Evolutionary conservation across 1,140 invertebrate species (phyloP).

Genomic region (Mycetomoellerius zeteki): DNA sequence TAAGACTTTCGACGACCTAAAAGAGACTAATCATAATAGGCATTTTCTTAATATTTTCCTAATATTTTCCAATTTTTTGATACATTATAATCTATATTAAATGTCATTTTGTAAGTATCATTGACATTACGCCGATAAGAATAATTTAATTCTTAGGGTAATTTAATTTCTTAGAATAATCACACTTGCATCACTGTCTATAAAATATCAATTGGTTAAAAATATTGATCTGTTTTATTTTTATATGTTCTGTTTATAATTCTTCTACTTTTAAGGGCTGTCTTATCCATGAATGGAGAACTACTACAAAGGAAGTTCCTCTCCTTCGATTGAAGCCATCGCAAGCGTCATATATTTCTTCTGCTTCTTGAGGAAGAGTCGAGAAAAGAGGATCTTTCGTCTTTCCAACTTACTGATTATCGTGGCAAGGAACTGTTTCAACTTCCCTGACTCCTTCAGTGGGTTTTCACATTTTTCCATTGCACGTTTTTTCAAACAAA

Average conservation of each 20-base stretch:
- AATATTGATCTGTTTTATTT: neutral
- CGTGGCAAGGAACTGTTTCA: slow-evolving; percentile 76
- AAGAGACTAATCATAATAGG: neutral
- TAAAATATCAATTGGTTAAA: neutral
- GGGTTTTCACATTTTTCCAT: slow-evolving; percentile 46
- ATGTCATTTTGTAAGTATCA: neutral
- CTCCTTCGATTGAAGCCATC: neutral
- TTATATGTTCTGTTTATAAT: neutral
- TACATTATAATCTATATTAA: slow-evolving; percentile 7
- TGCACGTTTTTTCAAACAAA: neutral
- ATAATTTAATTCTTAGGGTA: neutral
- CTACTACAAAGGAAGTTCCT: neutral
- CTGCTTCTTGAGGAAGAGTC: neutral
- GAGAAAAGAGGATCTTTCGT: neutral
- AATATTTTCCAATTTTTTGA: neutral
- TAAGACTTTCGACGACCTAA: neutral
- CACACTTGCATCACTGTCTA: neutral
- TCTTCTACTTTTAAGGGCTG: neutral
- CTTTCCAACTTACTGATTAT: slow-evolving; percentile 74
- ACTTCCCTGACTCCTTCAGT: slow-evolving; percentile 74
- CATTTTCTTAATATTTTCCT: neutral
- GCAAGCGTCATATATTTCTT: neutral
- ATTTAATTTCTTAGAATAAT: neutral
- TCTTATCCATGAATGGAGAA: neutral
- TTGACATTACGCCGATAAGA: neutral